Conservation (phyloP, 2,888 invertebrate genomes). For the Drosophila picticornis region DNA sequence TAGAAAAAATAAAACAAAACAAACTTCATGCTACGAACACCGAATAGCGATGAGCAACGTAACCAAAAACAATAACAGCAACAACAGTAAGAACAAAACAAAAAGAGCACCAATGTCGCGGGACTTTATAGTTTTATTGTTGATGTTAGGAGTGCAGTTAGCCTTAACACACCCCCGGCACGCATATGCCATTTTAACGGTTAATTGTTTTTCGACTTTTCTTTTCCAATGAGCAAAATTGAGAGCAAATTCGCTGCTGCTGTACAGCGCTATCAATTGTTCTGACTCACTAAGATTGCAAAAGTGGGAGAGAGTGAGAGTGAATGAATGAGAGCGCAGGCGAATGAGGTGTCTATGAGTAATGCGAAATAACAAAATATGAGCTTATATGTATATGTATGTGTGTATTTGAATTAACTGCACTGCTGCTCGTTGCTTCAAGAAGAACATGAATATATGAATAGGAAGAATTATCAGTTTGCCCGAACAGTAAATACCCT, state of each 20-base stretch:
- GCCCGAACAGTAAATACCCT: not conserved
- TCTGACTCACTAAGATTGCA: constrained; percentile 36
- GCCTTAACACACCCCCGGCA: constrained; percentile 38
- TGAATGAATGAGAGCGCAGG: constrained; percentile 2
- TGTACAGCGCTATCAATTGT: constrained; percentile 16
- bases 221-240: constrained; percentile 17
- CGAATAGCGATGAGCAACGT: not conserved
- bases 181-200: constrained; percentile 34
- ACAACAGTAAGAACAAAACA: not conserved
- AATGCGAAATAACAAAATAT: constrained; percentile 43
- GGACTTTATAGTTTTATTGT: constrained; percentile 17
- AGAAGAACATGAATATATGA: constrained; percentile 38
- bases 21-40: not conserved
- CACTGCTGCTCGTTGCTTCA: constrained; percentile 27
- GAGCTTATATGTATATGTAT: constrained; percentile 8
- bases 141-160: constrained; percentile 36
- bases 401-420: constrained; percentile 37
- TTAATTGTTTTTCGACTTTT: constrained; percentile 31
- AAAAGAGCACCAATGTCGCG: constrained; percentile 21
- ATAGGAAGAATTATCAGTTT: too few species aligned
- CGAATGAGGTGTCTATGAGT: constrained; percentile 44
- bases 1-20: constrained; percentile 5
- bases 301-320: constrained; percentile 10
- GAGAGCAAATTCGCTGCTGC: constrained; percentile 18
- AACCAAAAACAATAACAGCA: constrained; percentile 5